Conservation (phyloP, 2,888 invertebrate species). For the Drosophila formosana region DNA sequence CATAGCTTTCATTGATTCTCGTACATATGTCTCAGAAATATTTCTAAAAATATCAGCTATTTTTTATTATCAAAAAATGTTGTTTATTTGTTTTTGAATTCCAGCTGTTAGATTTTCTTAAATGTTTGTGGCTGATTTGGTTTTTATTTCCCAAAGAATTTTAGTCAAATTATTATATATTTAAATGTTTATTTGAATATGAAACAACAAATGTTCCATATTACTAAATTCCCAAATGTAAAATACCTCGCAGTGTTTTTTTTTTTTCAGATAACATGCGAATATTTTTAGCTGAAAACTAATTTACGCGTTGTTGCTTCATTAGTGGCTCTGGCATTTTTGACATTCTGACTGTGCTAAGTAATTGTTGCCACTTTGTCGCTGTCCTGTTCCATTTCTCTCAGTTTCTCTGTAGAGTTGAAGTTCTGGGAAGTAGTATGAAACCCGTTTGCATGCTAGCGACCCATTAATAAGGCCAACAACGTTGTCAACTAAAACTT, state of each 20-base stretch:
- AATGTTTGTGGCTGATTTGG: background rate
- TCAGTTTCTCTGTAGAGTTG: conserved; percentile 7
- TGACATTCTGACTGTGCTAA: conserved; percentile 13
- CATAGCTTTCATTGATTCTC: too few relatives aligned
- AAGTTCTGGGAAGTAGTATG: conserved; percentile 28
- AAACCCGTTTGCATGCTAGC: conserved; percentile 58
- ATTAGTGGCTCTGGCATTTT: background rate
- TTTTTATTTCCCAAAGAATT: too few relatives aligned
- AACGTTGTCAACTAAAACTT: conserved; percentile 53
- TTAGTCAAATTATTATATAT: too few relatives aligned
- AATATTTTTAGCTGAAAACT: background rate
- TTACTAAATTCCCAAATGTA: too few relatives aligned
- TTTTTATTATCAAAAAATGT: too few relatives aligned
- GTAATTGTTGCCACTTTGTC: conserved; percentile 13
- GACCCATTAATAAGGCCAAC: conserved; percentile 62
- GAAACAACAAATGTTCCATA: background rate
- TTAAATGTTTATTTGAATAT: background rate
- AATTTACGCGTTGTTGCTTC: background rate
- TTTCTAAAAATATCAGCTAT: too few relatives aligned
- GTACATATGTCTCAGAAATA: too few relatives aligned
- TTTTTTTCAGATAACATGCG: too few relatives aligned
- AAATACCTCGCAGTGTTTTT: too few relatives aligned
- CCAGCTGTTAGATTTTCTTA: too few relatives aligned
- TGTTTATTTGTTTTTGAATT: background rate
- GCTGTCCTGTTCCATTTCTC: background rate